Evolutionary conservation across 2,888 invertebrate genomes (phyloP), one percentile per base, ranked within the genome.

Genomic region (Drosophila antonietae): DNA sequence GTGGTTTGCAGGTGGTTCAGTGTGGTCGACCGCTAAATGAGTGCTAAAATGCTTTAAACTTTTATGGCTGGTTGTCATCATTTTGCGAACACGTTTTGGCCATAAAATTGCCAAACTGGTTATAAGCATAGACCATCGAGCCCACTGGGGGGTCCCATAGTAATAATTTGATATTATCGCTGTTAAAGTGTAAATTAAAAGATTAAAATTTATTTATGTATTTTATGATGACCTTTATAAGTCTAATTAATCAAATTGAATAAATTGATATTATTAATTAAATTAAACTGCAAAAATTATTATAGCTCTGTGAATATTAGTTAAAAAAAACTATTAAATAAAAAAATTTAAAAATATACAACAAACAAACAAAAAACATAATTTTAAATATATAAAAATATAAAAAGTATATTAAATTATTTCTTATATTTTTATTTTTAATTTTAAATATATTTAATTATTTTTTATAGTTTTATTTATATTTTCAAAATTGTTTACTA

Each of bases 51-150:
- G 74, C 68, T 78, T 83, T 71, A 68, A 81, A 79, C 79, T 86
- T 86, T 84, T 79, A 73, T 73, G 65, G 61, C 68, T 64, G 66
- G 75, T 81, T 83, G 73, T 84, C 87, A 84, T 84, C 81, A 86
- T 84, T 84, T 81, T 67, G 71, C 67, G 66, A 73, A 80, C 88
- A 89, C 89, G 89, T 89, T 88, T 80, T 15, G 60, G 52, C 63
- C 83, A 85, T 88, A 80, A 80, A 86, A 85, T 68, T 77, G 70
- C 67, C 55, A 44, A 44, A 78, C 52, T 64, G 67, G 56, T 60
- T 55, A 55, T 31, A 68, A 56, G 43, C 46, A 52, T 52, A 47
- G 62, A 59, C n/a, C 55, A 49, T 41, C 31, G 31, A 39, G 6
- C 31, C 49, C 49, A 49, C n/a, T 31, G 31, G 7, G n/a, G 12